These are phyloP conservation scores for Cirrhinus molitorella DNA, from an alignment of 2,797 vertebrate species.

Conservation along the genomic window DNA sequence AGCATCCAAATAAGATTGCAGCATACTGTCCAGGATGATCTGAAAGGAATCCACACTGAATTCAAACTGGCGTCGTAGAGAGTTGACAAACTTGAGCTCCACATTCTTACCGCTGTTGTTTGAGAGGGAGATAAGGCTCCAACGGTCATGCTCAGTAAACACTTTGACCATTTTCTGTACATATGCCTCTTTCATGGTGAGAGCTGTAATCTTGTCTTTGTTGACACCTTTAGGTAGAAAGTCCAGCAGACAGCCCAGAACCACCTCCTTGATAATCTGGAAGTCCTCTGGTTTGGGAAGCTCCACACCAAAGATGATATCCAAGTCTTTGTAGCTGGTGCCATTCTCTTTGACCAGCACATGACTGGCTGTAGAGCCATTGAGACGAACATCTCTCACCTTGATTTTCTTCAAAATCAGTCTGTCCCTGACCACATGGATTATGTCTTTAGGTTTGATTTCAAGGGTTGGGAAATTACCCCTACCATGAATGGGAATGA, in stretches of 20 bases:
- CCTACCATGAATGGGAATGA: constrained; percentile 93
- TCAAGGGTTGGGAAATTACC: constrained; percentile 97
- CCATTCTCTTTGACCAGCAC: constrained; percentile 91
- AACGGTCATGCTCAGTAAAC: constrained; percentile 89
- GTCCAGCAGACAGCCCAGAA: constrained; percentile 87
- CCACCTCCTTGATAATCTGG: constrained; percentile 92
- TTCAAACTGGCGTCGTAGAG: constrained; percentile 92
- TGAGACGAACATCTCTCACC: constrained; percentile 90
- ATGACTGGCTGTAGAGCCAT: constrained; percentile 96
- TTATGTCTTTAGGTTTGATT: constrained; percentile 92
- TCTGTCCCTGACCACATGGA: constrained; percentile 87
- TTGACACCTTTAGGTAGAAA: constrained; percentile 82
- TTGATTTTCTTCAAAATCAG: constrained; percentile 87
- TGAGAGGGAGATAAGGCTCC: constrained; percentile 97
- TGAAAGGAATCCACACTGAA: constrained; percentile 99
- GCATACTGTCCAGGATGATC: constrained; percentile 90
- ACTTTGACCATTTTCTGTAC: constrained; percentile 99
- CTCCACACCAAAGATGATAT: constrained; percentile 94
- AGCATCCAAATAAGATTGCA: constrained; percentile 84
- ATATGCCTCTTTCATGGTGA: constrained; percentile 94
- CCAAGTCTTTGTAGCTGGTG: constrained; percentile 94
- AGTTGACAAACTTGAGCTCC: constrained; percentile 94
- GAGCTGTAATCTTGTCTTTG: constrained; percentile 92
- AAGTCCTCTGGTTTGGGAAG: constrained; percentile 91
- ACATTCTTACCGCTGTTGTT: constrained; percentile 98